phyloP scores from a whole-genome alignment of 2,888 invertebrate genomes.

The Cinara cedri region DNA sequence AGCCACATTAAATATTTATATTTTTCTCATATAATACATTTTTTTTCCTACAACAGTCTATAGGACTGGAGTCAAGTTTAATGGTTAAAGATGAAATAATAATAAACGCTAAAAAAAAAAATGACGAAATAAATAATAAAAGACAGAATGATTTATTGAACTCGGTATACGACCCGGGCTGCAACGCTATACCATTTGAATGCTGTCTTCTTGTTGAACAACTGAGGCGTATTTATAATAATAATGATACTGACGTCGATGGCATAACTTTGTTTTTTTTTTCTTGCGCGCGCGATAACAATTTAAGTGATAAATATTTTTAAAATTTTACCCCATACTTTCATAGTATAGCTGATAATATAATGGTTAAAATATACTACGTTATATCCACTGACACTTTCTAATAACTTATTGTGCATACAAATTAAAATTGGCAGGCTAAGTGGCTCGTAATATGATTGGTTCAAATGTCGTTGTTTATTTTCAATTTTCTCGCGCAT shows the following conservation, averaged over 20 bases:
- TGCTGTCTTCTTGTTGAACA: constrained; percentile 12
- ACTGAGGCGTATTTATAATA: constrained; percentile 3
- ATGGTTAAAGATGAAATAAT: not conserved
- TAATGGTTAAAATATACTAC: too few species aligned
- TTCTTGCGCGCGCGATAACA: not conserved
- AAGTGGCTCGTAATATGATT: too few species aligned
- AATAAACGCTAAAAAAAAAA: not conserved
- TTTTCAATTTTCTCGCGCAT: too few species aligned
- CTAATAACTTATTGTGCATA: too few species aligned
- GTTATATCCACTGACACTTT: too few species aligned
- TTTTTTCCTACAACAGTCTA: not conserved
- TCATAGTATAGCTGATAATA: too few species aligned
- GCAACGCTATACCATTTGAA: not conserved
- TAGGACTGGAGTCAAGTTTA: not conserved
- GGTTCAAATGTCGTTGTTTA: too few species aligned
- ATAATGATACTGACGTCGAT: not conserved
- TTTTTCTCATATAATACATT: not conserved
- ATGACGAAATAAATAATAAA: not conserved
- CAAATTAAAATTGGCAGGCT: too few species aligned
- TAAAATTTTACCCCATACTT: not conserved
- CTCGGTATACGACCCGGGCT: not conserved
- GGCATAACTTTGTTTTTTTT: not conserved
- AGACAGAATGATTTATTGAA: constrained; percentile 39
- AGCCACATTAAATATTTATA: not conserved
- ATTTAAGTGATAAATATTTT: constrained; percentile 18